Evolutionary conservation across 2,797 vertebrate species (phyloP).

Genomic region (Cottoperca gobio): DNA sequence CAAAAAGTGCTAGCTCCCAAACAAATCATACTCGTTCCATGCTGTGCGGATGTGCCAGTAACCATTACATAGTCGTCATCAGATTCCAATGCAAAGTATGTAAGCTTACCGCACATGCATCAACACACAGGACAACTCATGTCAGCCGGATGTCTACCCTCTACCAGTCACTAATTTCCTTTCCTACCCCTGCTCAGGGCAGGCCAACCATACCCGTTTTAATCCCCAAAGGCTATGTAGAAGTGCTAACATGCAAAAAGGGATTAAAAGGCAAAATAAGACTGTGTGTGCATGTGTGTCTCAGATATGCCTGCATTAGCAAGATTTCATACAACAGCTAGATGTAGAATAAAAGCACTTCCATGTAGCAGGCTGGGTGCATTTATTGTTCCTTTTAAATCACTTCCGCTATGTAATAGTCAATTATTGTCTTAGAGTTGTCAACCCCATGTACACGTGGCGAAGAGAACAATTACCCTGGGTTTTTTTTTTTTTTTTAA

Average conservation of each 20-base stretch:
- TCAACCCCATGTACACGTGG: neutral
- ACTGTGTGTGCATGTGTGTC: conserved; percentile 75
- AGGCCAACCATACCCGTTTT: conserved; percentile 65
- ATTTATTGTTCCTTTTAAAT: conserved; percentile 22
- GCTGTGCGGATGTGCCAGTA: conserved; percentile 60
- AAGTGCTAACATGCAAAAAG: conserved; percentile 84
- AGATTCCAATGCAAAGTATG: conserved; percentile 35
- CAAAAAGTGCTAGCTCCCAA: conserved; percentile 57
- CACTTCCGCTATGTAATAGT: neutral
- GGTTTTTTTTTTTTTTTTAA: neutral
- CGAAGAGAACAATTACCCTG: neutral
- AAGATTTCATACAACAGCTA: conserved; percentile 64
- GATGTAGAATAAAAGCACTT: conserved; percentile 49
- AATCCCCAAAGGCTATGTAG: conserved; percentile 81
- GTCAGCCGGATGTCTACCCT: conserved; percentile 57
- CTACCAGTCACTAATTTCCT: conserved; percentile 63
- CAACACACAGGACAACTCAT: conserved; percentile 39
- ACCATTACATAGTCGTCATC: conserved; percentile 46
- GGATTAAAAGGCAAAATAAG: conserved; percentile 83
- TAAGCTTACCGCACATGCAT: conserved; percentile 29
- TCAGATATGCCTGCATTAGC: conserved; percentile 81
- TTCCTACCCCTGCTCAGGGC: conserved; percentile 38
- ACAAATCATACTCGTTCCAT: conserved; percentile 41
- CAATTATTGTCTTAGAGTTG: neutral
- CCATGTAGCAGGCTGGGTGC: conserved; percentile 17